phyloP scores from a whole-genome alignment of 2,888 invertebrate species.

The Creontiades dilutus region DNA sequence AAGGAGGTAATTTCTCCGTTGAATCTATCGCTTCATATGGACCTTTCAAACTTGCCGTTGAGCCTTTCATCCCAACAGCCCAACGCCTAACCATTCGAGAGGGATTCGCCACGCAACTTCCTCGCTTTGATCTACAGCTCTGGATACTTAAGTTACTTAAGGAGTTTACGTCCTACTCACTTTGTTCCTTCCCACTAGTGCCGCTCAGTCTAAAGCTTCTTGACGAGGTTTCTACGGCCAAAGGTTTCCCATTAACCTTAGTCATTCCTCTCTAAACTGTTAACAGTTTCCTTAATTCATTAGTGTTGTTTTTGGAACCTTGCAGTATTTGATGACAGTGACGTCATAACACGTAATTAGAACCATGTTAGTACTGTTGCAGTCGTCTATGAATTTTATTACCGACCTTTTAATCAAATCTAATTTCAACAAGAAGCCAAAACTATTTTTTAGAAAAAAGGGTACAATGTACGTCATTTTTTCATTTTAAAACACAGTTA shows the following conservation, averaged over 20 bases:
- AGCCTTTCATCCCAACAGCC: neutral
- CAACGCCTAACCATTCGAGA: slow-evolving; percentile 17
- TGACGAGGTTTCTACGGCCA: neutral
- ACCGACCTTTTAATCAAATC: too few species aligned
- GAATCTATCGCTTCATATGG: too few species aligned
- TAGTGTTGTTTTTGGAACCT: too few species aligned
- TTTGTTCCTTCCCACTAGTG: neutral
- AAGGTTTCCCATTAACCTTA: slow-evolving; percentile 1
- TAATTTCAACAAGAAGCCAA: too few species aligned
- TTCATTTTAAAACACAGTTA: too few species aligned
- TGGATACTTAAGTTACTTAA: slow-evolving; percentile 30
- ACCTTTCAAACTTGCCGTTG: neutral
- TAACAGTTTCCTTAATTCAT: neutral
- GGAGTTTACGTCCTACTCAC: slow-evolving; percentile 38
- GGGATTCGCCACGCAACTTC: slow-evolving; percentile 25
- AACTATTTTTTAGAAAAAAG: too few species aligned
- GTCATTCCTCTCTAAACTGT: neutral
- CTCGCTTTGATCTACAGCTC: slow-evolving; percentile 48
- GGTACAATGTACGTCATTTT: too few species aligned
- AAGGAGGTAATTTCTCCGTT: too few species aligned
- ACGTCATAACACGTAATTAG: too few species aligned
- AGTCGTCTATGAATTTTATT: too few species aligned
- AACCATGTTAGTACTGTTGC: too few species aligned
- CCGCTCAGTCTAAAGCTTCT: neutral
- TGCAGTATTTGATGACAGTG: too few species aligned